Evolutionary conservation across 2,888 invertebrate genomes (phyloP).

Genomic region (Himalopsyche anomala): DNA sequence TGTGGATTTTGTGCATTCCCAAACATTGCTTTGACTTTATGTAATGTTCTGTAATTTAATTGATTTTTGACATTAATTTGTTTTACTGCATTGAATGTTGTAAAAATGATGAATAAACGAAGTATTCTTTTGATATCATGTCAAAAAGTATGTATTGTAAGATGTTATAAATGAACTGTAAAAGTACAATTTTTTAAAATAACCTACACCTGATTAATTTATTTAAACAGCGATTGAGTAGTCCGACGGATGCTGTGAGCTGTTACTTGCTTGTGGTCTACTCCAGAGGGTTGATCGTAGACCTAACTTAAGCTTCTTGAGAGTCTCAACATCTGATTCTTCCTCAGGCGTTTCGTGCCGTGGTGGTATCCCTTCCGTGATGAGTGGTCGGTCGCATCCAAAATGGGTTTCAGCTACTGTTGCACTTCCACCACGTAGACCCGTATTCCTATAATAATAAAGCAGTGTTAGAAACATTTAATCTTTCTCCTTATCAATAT

Average conservation of each 20-base stretch:
- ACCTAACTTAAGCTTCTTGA: constrained; percentile 84
- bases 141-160: too few species aligned
- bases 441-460: not conserved
- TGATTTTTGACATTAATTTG: too few species aligned
- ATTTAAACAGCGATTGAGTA: constrained; percentile 85
- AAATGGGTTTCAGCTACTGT: constrained; percentile 77
- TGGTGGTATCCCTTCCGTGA: constrained; percentile 36
- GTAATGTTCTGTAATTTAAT: too few species aligned
- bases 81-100: too few species aligned
- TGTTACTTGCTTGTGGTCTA: constrained; percentile 75
- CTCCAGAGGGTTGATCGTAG: constrained; percentile 84
- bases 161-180: too few species aligned
- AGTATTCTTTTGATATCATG: too few species aligned
- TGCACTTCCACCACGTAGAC: constrained; percentile 8
- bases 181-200: too few species aligned
- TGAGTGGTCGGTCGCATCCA: constrained; percentile 69
- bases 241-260: constrained; percentile 80
- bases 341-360: constrained; percentile 82
- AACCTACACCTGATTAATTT: not conserved
- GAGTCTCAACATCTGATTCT: constrained; percentile 85
- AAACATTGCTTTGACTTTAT: too few species aligned
- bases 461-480: not conserved
- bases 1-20: too few species aligned
- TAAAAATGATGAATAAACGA: too few species aligned
- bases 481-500: not conserved